phyloP scores from a whole-genome alignment of 1,140 invertebrate species.

The Elysia chlorotica region DNA sequence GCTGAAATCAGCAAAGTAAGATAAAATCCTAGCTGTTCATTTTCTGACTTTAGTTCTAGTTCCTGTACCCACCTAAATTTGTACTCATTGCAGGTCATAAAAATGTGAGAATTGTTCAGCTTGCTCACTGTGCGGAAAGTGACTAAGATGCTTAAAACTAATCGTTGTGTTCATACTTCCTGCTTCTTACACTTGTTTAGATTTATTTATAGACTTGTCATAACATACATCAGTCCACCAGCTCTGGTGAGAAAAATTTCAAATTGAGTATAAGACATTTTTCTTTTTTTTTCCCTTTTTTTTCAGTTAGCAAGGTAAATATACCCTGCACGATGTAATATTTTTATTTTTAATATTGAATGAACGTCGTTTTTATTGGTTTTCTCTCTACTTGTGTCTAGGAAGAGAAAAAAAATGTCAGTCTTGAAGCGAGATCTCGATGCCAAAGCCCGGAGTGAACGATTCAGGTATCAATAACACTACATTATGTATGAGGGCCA shows the following conservation, averaged over 20 bases:
- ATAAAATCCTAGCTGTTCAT: slow-evolving; percentile 8
- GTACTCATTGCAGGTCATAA: background rate
- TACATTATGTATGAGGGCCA: background rate
- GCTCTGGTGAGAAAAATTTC: too few relatives aligned
- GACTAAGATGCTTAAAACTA: background rate
- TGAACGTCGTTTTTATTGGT: background rate
- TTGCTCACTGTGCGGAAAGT: slow-evolving; percentile 17
- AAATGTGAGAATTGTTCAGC: background rate
- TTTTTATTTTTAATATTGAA: background rate
- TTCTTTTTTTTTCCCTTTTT: background rate
- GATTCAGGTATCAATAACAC: slow-evolving; percentile 62
- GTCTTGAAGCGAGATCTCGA: slow-evolving; percentile 93
- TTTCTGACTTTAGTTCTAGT: background rate
- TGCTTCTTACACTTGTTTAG: background rate
- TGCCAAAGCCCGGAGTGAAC: slow-evolving; percentile 86
- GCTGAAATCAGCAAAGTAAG: slow-evolving; percentile 68
- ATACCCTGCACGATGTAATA: background rate
- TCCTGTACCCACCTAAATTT: background rate
- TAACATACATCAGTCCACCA: too few relatives aligned
- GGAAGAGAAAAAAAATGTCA: slow-evolving; percentile 62
- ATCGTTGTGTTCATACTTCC: background rate
- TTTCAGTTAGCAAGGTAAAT: background rate
- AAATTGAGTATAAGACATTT: background rate
- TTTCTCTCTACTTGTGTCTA: slow-evolving; percentile 35
- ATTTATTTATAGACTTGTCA: too few relatives aligned